Conservation (phyloP, 2,888 invertebrate genomes). For the Thumatha senex region DNA sequence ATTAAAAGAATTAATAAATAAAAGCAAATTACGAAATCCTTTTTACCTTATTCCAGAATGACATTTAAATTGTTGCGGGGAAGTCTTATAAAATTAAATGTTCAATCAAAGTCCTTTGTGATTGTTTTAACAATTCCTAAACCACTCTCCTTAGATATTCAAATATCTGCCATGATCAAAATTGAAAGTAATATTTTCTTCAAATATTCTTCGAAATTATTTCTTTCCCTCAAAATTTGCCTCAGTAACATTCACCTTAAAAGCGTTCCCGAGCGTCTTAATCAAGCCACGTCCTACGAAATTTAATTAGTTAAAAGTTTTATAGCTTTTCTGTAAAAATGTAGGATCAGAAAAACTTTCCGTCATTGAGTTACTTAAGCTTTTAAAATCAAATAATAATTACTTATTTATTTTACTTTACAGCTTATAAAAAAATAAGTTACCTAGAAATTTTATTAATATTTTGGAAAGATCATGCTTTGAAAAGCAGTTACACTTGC, state of each 20-base stretch:
- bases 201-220: constrained; percentile 60
- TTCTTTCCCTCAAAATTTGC: constrained; percentile 52
- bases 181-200: constrained; percentile 58
- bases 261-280: constrained; percentile 73
- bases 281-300: constrained; percentile 67
- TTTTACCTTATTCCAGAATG: constrained; percentile 11
- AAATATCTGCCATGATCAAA: constrained; percentile 60
- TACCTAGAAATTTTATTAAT: constrained; percentile 8
- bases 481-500: no score
- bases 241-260: constrained; percentile 64
- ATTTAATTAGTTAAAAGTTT: constrained; percentile 75
- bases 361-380: constrained; percentile 47
- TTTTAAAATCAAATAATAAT: constrained; percentile 48
- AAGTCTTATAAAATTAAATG: constrained; percentile 39
- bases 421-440: constrained; percentile 44
- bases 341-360: constrained; percentile 56
- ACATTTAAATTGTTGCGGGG: constrained; percentile 15
- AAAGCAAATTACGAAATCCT: constrained; percentile 15
- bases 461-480: no score
- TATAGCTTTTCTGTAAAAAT: constrained; percentile 67
- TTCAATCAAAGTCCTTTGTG: constrained; percentile 47
- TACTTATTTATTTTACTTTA: constrained; percentile 43
- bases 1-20: constrained; percentile 2
- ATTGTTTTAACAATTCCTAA: constrained; percentile 53
- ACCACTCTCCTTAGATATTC: constrained; percentile 56